Base-by-base conservation (phyloP, 1,140 invertebrate genomes). In the Macrobrachium rosenbergii region DNA sequence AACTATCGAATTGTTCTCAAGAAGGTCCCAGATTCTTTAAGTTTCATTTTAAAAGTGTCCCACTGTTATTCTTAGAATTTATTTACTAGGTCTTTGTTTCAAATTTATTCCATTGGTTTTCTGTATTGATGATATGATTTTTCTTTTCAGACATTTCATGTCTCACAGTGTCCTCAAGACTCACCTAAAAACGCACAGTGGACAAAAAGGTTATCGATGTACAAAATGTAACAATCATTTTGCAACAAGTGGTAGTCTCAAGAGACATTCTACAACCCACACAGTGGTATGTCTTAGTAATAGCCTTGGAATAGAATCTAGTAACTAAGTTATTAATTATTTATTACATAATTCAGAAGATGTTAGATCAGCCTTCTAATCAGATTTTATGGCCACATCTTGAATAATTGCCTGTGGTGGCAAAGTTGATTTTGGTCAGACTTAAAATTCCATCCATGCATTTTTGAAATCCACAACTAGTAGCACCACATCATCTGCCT, bases 81-180 rank as follows among this genome's bases (percentile, higher is more conserved):
- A 78, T 78, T n/a, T n/a, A 23, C 21, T 58, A n/a, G 8, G 16
- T 21, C 5, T n/a, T n/a, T n/a, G n/a, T n/a, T n/a, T n/a, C n/a
- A n/a, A n/a, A n/a, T n/a, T 28, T 7, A 28, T 0, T n/a, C 1
- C 5, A 28, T 21, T 63, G 62, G 6, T 2, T 37, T 69, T 60
- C 10, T 28, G 21, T 12, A 23, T 8, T 90, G 85, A 28, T 80
- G 63, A 19, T 84, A 78, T 19, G 88, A 60, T 45, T 86, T 62
- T 62, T 63, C 28, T 52, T 64, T 45, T 78, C 76, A 89, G 90
- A 90, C 90, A 92, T 37, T 95, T 95, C 91, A 93, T 94, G 0
- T 94, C 94, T 0, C 94, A 93, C 88, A 94, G 94, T 79, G 94
- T 95, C 10, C 91, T 95, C 6, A 95, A 95, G 89, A 93, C 94